Evolutionary conservation across 2,797 vertebrate species (phyloP), one percentile per base, ranked within the genome.

Genomic region (Amblyraja radiata): DNA sequence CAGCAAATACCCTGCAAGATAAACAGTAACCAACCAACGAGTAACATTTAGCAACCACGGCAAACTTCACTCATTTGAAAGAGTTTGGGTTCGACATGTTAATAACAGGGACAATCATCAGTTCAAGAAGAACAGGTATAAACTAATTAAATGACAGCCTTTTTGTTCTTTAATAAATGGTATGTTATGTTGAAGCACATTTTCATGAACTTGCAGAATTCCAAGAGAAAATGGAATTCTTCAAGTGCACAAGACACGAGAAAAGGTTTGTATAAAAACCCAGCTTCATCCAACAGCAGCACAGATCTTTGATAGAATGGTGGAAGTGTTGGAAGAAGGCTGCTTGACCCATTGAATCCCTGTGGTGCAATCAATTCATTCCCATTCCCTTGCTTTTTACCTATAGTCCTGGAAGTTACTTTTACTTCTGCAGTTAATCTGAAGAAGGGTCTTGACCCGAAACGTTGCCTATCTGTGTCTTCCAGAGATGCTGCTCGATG

Each of bases 1-100:
- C 71, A 76, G 71, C 71, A 92, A 92, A 54, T 54, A 54, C 25
- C 23, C 54, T 54, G 25, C 39, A 46, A 74, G 90, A 74, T 73
- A 91, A 91, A 74, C 71, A 54, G 36, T 71, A 91, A 46, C 73
- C 71, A 92, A 54, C 90, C 36, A 74, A 92, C 76, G 90, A 76
- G 39, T 74, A 74, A 21, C 71, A 92, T 54, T 73, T 91, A 16
- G 39, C 68, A 73, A 28, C 36, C 74, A 54, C 63, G 28, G 39
- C 23, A 11, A 92, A 76, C 71, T 54, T 73, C 39, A 76, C 10
- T 58, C 90, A 54, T 28, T 46, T 68, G 25, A 58, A 91, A 36
- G 25, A 39, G 6, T 76, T 91, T 74, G 65, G 68, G 54, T 92
- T 54, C 28, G 76, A 92, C 23, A 14, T 54, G 68, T 9, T 11